Evolutionary conservation across 2,113 vertebrate species (phyloP), one percentile per base, ranked within the genome.

Genomic region (Phrynosoma blainvillii): DNA sequence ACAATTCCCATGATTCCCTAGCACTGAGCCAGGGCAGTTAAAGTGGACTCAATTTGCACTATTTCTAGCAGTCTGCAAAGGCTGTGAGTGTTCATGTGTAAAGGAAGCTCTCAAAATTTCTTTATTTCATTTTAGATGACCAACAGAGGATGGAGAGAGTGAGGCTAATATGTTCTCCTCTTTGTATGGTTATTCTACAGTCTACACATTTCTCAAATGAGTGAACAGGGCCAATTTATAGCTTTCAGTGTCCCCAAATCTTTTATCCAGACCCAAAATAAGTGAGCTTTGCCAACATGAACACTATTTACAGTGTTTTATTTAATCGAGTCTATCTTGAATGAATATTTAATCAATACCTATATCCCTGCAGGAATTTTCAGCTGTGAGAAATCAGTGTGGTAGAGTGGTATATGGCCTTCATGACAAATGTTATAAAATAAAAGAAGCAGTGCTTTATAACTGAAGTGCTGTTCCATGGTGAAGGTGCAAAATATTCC

Each of bases 381-480:
- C 18, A 25, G 13, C 25, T 73, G 52, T 79, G 32, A 30, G 27
- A 76, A 65, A n/a, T 47, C 13, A 14, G 36, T 52, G 8, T 71
- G 8, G 9, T 10, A 62, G 36, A 23, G 16, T n/a, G 12, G 54
- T 0, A 27, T 80, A 36, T 73, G 0, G 9, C 54, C 56, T 40
- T 85, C 30, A 1, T 89, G 83, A 89, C 59, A 1, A 65, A 2
- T 65, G 1, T 65, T 71, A 6, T 78, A 52, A 62, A 78, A 84
- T 59, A 87, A 78, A 59, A 47, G 36, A 85, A 25, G 42, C 8
- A 18, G 71, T 79, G 86, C 0, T 25, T 89, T 18, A 40, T 3
- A 47, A 3, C 82, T 88, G 5, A 74, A 88, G 70, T 81, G 70
- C 42, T 68, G 62, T 36, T 89, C 73, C 59, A 2, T 27, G 85